phyloP scores from a whole-genome alignment of 2,888 invertebrate species.

The Drosophila anceps region DNA sequence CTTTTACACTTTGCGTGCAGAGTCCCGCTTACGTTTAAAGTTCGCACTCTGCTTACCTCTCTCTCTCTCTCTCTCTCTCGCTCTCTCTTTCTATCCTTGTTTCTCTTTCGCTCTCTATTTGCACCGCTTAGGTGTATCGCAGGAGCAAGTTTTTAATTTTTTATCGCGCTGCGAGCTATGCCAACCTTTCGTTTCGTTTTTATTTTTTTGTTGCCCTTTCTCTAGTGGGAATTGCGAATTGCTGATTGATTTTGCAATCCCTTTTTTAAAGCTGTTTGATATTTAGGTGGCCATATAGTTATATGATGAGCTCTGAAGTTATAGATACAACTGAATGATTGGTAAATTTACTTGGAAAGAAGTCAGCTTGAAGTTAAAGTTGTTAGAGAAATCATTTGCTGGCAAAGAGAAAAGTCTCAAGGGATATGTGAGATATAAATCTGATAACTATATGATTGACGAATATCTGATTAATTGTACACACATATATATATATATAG shows the following conservation, averaged over 20 bases:
- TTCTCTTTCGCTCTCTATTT: constrained; percentile 13
- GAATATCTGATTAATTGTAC: too few relatives aligned
- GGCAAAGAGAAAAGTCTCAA: background rate
- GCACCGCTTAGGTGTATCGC: constrained; percentile 61
- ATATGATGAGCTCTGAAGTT: background rate
- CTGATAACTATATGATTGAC: too few relatives aligned
- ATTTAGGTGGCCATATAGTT: background rate
- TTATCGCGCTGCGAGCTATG: constrained; percentile 56
- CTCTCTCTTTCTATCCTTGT: background rate
- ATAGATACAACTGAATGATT: background rate
- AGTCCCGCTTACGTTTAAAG: constrained; percentile 28
- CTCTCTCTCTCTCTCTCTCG: background rate
- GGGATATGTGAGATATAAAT: background rate
- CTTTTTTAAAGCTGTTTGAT: background rate
- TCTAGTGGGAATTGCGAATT: constrained; percentile 2
- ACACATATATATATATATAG: too few relatives aligned
- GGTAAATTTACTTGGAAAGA: background rate
- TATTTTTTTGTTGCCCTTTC: constrained; percentile 12
- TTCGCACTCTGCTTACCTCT: background rate
- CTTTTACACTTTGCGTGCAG: constrained; percentile 75
- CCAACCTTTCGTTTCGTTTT: constrained; percentile 9
- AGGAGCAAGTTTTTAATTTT: constrained; percentile 83
- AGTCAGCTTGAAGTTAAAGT: background rate
- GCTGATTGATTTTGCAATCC: constrained; percentile 11
- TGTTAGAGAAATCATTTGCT: background rate